These are phyloP conservation scores for Cherax destructor DNA, from an alignment of 1,140 invertebrate species.

Conservation along the genomic window DNA sequence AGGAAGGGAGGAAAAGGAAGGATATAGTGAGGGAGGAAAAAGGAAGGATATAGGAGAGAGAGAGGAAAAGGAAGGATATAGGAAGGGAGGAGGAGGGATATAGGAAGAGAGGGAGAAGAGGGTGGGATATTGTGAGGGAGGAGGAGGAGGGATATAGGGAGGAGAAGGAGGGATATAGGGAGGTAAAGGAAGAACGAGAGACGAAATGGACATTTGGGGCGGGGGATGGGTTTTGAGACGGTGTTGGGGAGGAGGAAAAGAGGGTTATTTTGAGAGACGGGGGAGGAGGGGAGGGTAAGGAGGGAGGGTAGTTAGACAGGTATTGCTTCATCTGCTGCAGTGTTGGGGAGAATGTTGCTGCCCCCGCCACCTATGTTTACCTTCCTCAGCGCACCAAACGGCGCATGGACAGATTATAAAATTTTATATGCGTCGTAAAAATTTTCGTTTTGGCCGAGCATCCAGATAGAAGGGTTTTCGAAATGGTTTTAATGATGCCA, in stretches of 20 bases:
- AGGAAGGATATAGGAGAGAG: no score
- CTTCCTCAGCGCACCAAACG: slow-evolving; percentile 49
- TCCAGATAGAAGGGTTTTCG: slow-evolving; percentile 65
- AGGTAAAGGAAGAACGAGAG: background rate
- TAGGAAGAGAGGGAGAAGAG: no score
- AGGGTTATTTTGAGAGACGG: background rate
- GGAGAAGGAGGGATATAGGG: no score
- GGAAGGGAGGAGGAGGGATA: no score
- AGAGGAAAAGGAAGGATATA: no score
- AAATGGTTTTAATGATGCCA: slow-evolving; percentile 66
- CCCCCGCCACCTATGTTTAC: slow-evolving; percentile 29
- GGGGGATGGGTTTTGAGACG: background rate
- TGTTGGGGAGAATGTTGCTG: slow-evolving; percentile 11
- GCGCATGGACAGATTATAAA: slow-evolving; percentile 65
- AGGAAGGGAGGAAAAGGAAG: no score
- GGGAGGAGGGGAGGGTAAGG: no score
- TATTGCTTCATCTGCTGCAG: slow-evolving; percentile 10
- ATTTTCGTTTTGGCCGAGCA: slow-evolving; percentile 63
- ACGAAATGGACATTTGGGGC: no score
- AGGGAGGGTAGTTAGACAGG: slow-evolving; percentile 1
- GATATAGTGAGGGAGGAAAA: no score
- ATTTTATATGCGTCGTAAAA: slow-evolving; percentile 65
- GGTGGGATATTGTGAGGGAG: no score
- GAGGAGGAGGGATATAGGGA: no score
- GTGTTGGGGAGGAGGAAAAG: background rate